Evolutionary conservation across 2,113 vertebrate genomes (phyloP), one percentile per base, ranked within the genome.

Genomic region (Canis aureus): DNA sequence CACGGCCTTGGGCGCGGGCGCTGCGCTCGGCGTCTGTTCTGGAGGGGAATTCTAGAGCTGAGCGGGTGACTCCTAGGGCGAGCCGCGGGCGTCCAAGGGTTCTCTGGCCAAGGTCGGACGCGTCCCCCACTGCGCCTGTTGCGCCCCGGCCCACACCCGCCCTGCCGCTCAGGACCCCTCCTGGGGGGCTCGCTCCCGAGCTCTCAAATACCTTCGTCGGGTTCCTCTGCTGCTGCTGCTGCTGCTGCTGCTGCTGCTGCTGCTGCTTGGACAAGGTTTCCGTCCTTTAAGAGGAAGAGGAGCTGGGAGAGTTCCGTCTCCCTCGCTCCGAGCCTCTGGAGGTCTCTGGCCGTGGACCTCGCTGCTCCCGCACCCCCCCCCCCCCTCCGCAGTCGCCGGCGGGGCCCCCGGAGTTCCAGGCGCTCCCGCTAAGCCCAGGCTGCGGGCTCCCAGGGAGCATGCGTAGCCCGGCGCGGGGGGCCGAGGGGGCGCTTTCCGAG

Each of bases 401-500:
- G 13, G 8, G 15, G 51, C 92, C 79, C 2, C 3, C 6, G 0
- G 17, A 67, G 55, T 89, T 96, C 32, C 11, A 38, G 6, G n/a
- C 17, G 12, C 73, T 35, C 59, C 53, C 15, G 38, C 69, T 1
- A 4, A 64, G 43, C 49, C 0, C 2, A 4, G 29, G 79, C 76
- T 5, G 71, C 53, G n/a, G 85, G 10, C 69, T 60, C 9, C 20
- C 91, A 60, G 32, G 81, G 98, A 96, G 98, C 98, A 98, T 98
- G 99, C 98, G 98, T 98, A 83, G 69, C 19, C 62, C 71, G 0
- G 2, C 4, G 9, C 25, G 0, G 0, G 0, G 0, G 0, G 0
- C 22, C 8, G 49, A 29, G 67, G 51, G 73, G 98, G 96, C 98
- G 98, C 99, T 99, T 98, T 99, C 99, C 98, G 91, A 89, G 99